Evolutionary conservation across 1,140 invertebrate genomes (phyloP), one percentile per base, ranked within the genome.

Genomic region (Cyclina sinensis): DNA sequence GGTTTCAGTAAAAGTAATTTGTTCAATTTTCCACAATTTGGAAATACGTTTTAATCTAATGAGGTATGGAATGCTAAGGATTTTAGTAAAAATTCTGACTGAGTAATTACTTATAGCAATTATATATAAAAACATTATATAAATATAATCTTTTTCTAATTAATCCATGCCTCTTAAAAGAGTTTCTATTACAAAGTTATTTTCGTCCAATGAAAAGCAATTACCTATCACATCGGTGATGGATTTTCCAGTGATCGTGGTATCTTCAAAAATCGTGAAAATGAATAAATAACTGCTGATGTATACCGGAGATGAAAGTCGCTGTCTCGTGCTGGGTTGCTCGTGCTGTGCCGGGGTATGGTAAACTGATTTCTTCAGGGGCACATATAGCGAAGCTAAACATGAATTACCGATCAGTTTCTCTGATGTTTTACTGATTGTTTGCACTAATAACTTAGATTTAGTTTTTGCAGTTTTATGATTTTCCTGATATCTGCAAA

Each of bases 211-310:
- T 70, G 27, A 18, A n/a, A 70, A 70, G 35, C 65, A 70, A 37
- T 70, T 70, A 37, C 65, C 32, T 37, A 37, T 70, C 35, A 14
- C 21, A 35, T 27, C 3, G 14, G 16, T 70, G 65, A 70, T 70
- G 65, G 65, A 37, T 35, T 37, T 70, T 27, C 65, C 65, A 9
- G 30, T 39, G 9, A 30, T 65, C 37, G 16, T 27, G 4, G 35
- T 70, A 70, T 70, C 65, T 35, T 37, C 14, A 39, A 12, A 70
- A 39, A 70, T 70, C 65, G 32, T 27, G 65, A 70, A 70, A 70
- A 35, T 70, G 65, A 16, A 70, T 70, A 37, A 70, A 70, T 70
- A 70, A 37, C 32, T 70, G 65, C 32, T 27, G 32, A 70, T 70
- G 32, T 16, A 21, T 37, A 18, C 65, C 32, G 65, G 35, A 70